Percentiles rank a stretch among this genome's conserved stretches.
Evolutionary conservation across 2,888 invertebrate genomes (phyloP).

Genomic region (Candidula unifasciata): DNA sequence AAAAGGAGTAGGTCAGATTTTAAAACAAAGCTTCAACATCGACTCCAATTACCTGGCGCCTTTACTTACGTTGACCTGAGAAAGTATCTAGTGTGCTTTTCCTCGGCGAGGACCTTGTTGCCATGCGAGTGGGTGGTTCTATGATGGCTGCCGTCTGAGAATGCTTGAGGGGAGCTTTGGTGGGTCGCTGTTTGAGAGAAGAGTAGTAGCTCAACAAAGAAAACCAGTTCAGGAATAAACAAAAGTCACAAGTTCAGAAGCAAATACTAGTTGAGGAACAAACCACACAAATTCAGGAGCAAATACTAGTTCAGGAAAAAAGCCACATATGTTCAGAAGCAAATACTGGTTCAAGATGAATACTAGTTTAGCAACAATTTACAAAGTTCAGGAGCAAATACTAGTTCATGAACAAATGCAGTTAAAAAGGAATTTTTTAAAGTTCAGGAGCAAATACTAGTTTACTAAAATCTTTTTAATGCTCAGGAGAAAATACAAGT

Average conservation of each 20-base stretch:
- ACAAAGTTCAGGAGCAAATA: neutral
- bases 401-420: no score
- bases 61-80: slow-evolving; percentile 51
- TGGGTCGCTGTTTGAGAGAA: slow-evolving; percentile 58
- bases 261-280: neutral
- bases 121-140: slow-evolving; percentile 71
- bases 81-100: slow-evolving; percentile 59
- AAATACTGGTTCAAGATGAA: no score
- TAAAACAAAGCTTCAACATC: no score
- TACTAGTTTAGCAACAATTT: no score
- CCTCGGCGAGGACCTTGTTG: slow-evolving; percentile 77
- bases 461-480: neutral
- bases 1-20: no score
- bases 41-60: no score
- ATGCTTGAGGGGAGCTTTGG: slow-evolving; percentile 70
- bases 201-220: neutral
- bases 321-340: no score
- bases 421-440: no score
- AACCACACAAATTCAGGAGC: neutral
- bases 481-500: no score
- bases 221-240: neutral
- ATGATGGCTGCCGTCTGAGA: slow-evolving; percentile 57
- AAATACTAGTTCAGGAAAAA: no score
- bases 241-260: neutral
- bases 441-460: neutral